phyloP scores from a whole-genome alignment of 2,797 vertebrate species.

The Acanthis flammea region DNA sequence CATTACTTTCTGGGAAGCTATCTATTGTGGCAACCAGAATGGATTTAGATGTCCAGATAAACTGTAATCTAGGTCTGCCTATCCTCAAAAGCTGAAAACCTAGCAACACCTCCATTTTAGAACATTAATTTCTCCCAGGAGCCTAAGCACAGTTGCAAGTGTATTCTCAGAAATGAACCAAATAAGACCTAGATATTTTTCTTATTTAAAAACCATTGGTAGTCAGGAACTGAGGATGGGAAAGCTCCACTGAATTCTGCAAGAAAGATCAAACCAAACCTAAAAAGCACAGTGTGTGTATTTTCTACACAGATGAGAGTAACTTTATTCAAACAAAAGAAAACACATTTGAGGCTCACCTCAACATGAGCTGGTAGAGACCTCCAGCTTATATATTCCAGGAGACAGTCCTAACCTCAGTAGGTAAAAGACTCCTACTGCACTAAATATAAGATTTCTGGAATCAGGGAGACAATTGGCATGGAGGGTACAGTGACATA shows the following conservation, averaged over 20 bases:
- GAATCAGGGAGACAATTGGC: not conserved
- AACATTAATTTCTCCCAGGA: not conserved
- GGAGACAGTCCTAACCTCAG: not conserved
- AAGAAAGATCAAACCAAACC: not conserved
- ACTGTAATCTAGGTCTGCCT: not conserved
- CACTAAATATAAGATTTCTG: not conserved
- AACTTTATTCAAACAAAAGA: not conserved
- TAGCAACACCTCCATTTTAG: not conserved
- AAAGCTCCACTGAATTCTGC: not conserved
- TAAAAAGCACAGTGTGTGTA: not conserved
- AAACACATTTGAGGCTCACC: not conserved
- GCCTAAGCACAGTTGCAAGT: not conserved
- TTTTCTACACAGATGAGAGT: not conserved
- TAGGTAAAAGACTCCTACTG: not conserved
- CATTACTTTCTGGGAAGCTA: not conserved
- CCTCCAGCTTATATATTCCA: not conserved
- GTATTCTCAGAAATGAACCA: not conserved
- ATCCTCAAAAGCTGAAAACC: not conserved
- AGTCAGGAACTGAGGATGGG: not conserved
- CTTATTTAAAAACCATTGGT: not conserved
- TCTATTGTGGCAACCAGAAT: not conserved
- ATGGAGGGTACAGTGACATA: not conserved
- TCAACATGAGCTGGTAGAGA: not conserved
- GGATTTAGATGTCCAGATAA: constrained; percentile 22
- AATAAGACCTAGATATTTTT: not conserved